These are phyloP conservation scores for Pogonocherus hispidulus DNA, from an alignment of 2,888 invertebrate species.

Conservation along the genomic window DNA sequence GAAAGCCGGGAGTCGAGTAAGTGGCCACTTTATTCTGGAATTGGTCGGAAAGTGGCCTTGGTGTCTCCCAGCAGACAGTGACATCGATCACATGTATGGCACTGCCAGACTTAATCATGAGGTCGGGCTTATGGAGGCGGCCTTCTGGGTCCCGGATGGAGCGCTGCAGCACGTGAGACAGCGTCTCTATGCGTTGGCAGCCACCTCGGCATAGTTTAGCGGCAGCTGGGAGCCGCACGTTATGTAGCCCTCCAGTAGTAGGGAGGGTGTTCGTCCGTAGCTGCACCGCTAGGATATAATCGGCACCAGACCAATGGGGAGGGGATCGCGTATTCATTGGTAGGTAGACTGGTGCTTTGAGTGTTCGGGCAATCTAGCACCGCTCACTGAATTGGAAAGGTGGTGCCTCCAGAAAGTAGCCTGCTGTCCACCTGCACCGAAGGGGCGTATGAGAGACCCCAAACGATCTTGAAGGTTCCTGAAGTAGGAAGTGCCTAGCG, in stretches of 20 bases:
- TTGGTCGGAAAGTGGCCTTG: neutral
- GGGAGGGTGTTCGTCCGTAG: conserved; percentile 40
- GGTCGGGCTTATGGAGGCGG: conserved; percentile 47
- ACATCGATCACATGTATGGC: conserved; percentile 20
- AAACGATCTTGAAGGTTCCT: neutral
- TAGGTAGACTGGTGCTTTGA: too few relatives aligned
- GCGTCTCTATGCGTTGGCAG: conserved; percentile 25
- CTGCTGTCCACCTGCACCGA: neutral
- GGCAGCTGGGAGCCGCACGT: neutral
- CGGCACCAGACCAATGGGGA: conserved; percentile 30
- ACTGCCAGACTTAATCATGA: conserved; percentile 5
- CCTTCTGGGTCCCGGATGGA: conserved; percentile 46
- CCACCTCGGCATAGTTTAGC: conserved; percentile 13
- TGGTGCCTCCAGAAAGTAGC: neutral
- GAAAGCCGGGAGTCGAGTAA: conserved; percentile 19
- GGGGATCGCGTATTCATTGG: too few relatives aligned
- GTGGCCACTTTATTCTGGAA: conserved; percentile 21
- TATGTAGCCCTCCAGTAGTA: conserved; percentile 31
- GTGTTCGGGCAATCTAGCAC: conserved; percentile 25
- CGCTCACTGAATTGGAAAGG: neutral
- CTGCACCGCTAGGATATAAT: conserved; percentile 36
- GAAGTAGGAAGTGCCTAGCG: neutral
- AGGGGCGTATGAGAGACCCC: neutral
- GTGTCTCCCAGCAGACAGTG: conserved; percentile 32
- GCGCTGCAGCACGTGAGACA: conserved; percentile 39